Percentiles rank a stretch among this genome's conserved stretches.
Conservation (phyloP, 2,888 invertebrate genomes). For the Sminthurinus aureus region DNA sequence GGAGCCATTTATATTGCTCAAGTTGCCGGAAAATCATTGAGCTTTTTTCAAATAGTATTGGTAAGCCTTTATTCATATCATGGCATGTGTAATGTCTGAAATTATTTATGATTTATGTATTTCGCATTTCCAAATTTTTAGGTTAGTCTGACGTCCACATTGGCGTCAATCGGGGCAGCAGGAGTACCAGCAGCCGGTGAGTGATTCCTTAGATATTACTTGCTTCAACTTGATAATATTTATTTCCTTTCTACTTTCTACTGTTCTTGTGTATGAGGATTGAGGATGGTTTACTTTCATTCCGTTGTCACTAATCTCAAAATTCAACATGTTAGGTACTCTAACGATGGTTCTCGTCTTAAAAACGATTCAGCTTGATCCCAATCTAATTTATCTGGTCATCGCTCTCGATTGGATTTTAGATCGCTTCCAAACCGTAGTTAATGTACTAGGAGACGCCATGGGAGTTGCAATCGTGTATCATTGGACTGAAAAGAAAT, state of each 20-base stretch:
- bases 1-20: conserved; percentile 53
- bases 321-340: conserved; percentile 62
- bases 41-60: conserved; percentile 15
- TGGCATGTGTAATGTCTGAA: no score
- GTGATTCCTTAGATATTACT: no score
- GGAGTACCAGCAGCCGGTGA: conserved; percentile 48
- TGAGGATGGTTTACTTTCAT: no score
- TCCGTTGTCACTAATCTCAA: no score
- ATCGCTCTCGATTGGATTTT: conserved; percentile 63
- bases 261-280: no score
- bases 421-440: conserved; percentile 63
- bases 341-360: conserved; percentile 66
- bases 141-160: conserved; percentile 64
- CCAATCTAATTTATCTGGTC: conserved; percentile 63
- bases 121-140: no score
- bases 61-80: conserved; percentile 61
- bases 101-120: no score
- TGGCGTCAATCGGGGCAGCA: conserved; percentile 69
- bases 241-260: no score
- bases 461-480: conserved; percentile 68
- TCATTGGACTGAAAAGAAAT: conserved; percentile 7
- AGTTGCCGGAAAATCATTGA: conserved; percentile 41
- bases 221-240: no score
- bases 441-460: conserved; percentile 92
- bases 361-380: conserved; percentile 62